Evolutionary conservation across 1,140 invertebrate species (phyloP), one percentile per base, ranked within the genome.

Genomic region (Drosophila oshimai): DNA sequence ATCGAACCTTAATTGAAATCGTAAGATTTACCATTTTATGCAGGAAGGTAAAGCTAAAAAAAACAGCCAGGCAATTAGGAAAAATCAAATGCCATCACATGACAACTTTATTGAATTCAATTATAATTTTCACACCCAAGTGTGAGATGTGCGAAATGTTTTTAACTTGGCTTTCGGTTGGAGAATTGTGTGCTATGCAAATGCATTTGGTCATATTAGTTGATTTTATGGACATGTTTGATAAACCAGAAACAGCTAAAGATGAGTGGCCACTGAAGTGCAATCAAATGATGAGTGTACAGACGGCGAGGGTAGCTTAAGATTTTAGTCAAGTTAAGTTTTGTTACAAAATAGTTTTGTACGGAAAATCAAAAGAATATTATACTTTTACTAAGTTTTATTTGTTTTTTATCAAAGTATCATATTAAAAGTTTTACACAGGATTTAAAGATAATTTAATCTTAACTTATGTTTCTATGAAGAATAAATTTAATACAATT

Each of bases 21-120:
- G 67, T 88, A 81, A 87, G 81, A 81, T 57, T 74, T 54, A 62
- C 64, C 46, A 77, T 53, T 87, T 87, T 81, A 87, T 77, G 54
- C 39, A 9, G 37, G 13, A 51, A 29, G 13, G 54, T 22, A n/a
- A n/a, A n/a, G n/a, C n/a, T n/a, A n/a, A 20, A 34, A 50, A 36
- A 24, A 24, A 12, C 39, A 46, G 31, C 6, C n/a, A 17, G 34
- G 67, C 75, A 80, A 86, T 86, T 86, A 80, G 72, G 37, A 50
- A 20, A 54, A 65, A 33, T 47, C 44, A 45, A 74, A 67, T 74
- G 24, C 47, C 44, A 72, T 74, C 36, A 64, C 36, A 47, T 15
- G 47, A 86, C 81, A 86, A 87, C 58, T 86, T 87, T 87, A 87
- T 87, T 87, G 81, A 77, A 81, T 77, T 88, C 76, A 70, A 88